phyloP scores from a whole-genome alignment of 2,888 invertebrate species.

The Oxyscelio sp. region DNA sequence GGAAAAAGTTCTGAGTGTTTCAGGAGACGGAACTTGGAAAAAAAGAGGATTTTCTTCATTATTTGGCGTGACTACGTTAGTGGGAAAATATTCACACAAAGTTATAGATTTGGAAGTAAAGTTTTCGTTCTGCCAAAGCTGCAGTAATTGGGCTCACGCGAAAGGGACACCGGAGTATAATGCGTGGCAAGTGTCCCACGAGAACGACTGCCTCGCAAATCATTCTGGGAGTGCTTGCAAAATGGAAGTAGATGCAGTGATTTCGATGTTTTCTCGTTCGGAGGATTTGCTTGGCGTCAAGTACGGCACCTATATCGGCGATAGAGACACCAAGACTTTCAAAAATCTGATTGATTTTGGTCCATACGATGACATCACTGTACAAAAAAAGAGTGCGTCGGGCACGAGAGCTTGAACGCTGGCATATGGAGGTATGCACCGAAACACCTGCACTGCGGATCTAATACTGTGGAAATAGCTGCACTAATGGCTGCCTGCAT shows the following conservation, averaged over 20 bases:
- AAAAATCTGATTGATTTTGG: background rate
- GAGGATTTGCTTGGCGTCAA: constrained; percentile 30
- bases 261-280: constrained; percentile 25
- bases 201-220: constrained; percentile 30
- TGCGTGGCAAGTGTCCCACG: constrained; percentile 47
- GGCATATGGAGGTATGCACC: background rate
- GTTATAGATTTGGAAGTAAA: constrained; percentile 7
- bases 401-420: constrained; percentile 14
- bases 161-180: constrained; percentile 34
- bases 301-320: constrained; percentile 44
- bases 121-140: constrained; percentile 34
- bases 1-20: constrained; percentile 4
- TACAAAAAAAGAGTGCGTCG: constrained; percentile 37
- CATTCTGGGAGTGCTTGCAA: constrained; percentile 57
- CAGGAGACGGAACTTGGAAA: constrained; percentile 23
- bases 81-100: constrained; percentile 8
- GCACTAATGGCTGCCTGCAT: constrained; percentile 15
- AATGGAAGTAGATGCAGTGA: constrained; percentile 38
- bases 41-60: no score
- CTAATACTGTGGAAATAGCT: background rate
- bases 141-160: constrained; percentile 10
- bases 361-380: background rate
- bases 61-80: constrained; percentile 3
- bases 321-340: constrained; percentile 1
- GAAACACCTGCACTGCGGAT: background rate